Percentiles rank a stretch among this genome's conserved stretches.
These are phyloP conservation scores for Lagria hirta DNA, from an alignment of 2,888 invertebrate species.

Conservation along the genomic window DNA sequence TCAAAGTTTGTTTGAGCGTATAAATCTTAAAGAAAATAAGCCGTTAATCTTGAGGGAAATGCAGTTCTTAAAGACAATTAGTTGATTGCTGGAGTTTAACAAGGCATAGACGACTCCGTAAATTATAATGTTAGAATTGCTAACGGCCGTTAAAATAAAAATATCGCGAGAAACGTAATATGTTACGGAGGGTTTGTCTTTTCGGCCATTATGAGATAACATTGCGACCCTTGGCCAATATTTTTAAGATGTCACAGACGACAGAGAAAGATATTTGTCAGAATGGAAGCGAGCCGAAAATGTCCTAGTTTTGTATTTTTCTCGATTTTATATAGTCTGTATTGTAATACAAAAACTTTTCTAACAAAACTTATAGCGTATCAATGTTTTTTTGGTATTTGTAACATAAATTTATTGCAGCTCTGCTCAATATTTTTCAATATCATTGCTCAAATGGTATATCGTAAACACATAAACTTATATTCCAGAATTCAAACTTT, in stretches of 20 bases:
- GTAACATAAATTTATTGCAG: no score
- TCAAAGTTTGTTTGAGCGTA: conserved; percentile 11
- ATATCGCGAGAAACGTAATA: conserved; percentile 11
- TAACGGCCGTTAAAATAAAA: conserved; percentile 13
- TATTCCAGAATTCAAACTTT: no score
- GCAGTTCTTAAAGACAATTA: conserved; percentile 22
- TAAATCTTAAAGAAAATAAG: conserved; percentile 19
- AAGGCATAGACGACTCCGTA: conserved; percentile 13
- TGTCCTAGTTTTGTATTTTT: no score
- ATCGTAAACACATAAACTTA: no score
- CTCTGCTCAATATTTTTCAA: no score
- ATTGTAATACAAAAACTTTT: no score
- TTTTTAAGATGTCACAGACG: conserved; percentile 4
- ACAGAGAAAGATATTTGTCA: no score
- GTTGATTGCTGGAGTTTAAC: conserved; percentile 21
- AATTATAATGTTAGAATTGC: conserved; percentile 11
- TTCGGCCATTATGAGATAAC: conserved; percentile 13
- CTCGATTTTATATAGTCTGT: no score
- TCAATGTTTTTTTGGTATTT: no score
- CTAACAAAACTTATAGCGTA: no score
- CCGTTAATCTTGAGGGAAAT: conserved; percentile 15
- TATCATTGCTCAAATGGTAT: no score
- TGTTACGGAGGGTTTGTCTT: conserved; percentile 5
- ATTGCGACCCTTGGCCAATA: conserved; percentile 4
- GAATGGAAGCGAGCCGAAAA: no score